A percentile compares a stretch with the other conserved stretches of the same genome.
Conservation (phyloP, 2,797 vertebrate genomes). For the Myiotriccus ornatus region DNA sequence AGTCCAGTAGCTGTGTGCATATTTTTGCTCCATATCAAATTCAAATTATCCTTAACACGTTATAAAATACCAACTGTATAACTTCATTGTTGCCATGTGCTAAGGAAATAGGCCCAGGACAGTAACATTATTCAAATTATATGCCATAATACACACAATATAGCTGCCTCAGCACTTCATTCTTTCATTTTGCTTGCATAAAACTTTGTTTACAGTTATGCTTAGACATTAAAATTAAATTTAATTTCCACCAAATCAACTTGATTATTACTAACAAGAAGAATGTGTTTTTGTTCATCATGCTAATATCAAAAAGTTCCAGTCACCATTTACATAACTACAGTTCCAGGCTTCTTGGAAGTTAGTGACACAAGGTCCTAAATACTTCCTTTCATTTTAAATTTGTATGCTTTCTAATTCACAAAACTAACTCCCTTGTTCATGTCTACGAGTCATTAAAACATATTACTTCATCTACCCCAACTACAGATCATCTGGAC, state of each 20-base stretch:
- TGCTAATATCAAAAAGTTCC: background rate
- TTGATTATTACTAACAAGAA: background rate
- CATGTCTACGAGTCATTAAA: background rate
- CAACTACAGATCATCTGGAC: background rate
- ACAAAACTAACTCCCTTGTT: background rate
- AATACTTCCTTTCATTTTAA: background rate
- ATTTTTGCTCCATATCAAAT: background rate
- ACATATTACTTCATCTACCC: background rate
- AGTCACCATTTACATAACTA: background rate
- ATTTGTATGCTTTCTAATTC: background rate
- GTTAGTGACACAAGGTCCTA: background rate
- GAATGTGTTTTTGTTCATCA: background rate
- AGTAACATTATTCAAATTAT: background rate
- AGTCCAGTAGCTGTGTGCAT: background rate
- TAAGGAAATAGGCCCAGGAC: background rate
- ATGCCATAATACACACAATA: too few relatives aligned
- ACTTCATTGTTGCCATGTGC: background rate
- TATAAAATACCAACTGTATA: background rate
- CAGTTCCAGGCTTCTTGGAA: background rate
- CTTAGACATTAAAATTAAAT: background rate
- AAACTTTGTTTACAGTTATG: background rate
- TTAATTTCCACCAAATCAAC: background rate
- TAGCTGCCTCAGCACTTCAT: background rate
- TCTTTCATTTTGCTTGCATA: slow-evolving; percentile 24
- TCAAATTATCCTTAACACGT: background rate